A percentile compares a stretch with the other conserved stretches of the same genome.
phyloP scores from a whole-genome alignment of 1,140 invertebrate species.

The Macrocentrus cingulum region DNA sequence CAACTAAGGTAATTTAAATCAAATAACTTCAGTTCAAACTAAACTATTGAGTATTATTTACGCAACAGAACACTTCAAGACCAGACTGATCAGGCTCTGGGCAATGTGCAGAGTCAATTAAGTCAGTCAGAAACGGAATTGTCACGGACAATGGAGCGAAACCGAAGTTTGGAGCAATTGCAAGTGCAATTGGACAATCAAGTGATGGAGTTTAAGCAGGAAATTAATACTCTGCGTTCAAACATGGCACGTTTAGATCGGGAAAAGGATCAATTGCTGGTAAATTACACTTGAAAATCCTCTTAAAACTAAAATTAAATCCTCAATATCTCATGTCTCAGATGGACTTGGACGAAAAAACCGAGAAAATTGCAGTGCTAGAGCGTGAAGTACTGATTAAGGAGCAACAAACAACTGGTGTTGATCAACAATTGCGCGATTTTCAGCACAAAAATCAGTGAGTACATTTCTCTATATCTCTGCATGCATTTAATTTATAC shows the following conservation, averaged over 20 bases:
- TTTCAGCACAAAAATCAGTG: constrained; percentile 54
- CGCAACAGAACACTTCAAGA: constrained; percentile 61
- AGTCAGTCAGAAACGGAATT: constrained; percentile 61
- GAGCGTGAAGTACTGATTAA: constrained; percentile 62
- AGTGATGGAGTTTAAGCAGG: constrained; percentile 59
- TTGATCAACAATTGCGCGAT: constrained; percentile 49
- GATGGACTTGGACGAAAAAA: constrained; percentile 65
- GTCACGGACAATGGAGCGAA: constrained; percentile 57
- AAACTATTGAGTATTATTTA: constrained; percentile 3
- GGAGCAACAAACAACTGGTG: constrained; percentile 40
- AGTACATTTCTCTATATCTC: constrained; percentile 37
- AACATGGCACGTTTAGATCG: constrained; percentile 62
- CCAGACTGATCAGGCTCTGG: constrained; percentile 64
- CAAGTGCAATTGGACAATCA: constrained; percentile 61
- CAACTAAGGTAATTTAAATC: constrained; percentile 43
- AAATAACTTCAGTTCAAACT: constrained; percentile 6
- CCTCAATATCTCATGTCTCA: no score
- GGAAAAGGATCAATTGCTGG: constrained; percentile 64
- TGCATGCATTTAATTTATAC: no score
- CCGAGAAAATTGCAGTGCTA: constrained; percentile 59
- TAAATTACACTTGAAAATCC: constrained; percentile 32
- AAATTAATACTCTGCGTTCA: constrained; percentile 60
- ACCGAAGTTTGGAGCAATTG: constrained; percentile 60
- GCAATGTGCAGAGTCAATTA: constrained; percentile 62
- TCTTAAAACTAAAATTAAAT: no score